Conservation (phyloP, 2,888 invertebrate species). For the Lacanobia wlatinum region DNA sequence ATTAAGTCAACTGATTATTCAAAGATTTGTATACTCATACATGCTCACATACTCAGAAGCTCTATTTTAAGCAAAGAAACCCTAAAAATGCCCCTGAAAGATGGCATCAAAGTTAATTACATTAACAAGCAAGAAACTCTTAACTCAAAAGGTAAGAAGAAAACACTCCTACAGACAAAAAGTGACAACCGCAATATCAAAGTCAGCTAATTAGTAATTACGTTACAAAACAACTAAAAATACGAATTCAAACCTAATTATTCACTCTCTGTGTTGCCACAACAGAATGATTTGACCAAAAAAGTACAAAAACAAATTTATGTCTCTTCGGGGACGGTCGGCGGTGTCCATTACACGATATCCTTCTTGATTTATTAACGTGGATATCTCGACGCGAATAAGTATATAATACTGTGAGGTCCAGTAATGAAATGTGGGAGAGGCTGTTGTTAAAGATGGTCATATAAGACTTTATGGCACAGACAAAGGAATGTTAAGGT, state of each 20-base stretch:
- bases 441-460: conserved; percentile 55
- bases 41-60: neutral
- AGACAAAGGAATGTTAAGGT: conserved; percentile 43
- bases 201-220: conserved; percentile 28
- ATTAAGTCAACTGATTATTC: neutral
- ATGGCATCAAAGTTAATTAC: neutral
- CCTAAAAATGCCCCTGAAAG: neutral
- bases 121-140: neutral
- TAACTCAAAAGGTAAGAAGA: neutral
- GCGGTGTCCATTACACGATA: conserved; percentile 88
- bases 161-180: neutral
- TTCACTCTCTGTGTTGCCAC: conserved; percentile 74
- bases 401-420: conserved; percentile 79
- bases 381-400: conserved; percentile 81
- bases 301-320: conserved; percentile 87
- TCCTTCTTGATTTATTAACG: conserved; percentile 88
- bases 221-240: conserved; percentile 37
- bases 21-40: neutral
- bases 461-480: conserved; percentile 50
- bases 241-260: conserved; percentile 76
- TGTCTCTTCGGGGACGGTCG: conserved; percentile 84
- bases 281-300: conserved; percentile 85
- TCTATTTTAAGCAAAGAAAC: neutral
- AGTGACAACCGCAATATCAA: neutral
- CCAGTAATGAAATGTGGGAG: conserved; percentile 82